Evolutionary conservation across 1,140 invertebrate genomes (phyloP), one percentile per base, ranked within the genome.

Genomic region (Zophobas morio): DNA sequence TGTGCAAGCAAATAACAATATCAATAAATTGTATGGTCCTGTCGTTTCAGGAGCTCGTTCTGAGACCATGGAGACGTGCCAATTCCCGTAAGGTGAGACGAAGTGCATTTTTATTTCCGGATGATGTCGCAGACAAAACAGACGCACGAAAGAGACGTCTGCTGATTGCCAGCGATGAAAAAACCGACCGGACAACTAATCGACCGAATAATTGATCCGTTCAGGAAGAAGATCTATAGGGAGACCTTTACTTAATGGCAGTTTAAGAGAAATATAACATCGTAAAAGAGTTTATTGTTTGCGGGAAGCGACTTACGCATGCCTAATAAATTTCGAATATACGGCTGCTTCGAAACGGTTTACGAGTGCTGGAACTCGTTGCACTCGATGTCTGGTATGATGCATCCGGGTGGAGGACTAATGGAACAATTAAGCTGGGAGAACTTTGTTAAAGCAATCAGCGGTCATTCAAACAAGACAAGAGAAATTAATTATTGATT

Each of bases 221-320:
- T 34, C 57, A 40, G 35, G 54, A 57, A 35, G 54, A 57, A 57
- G 20, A 5, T 6, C 32, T 46, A 57, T 1, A 33, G 35, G n/a
- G 37, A 66, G 42, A 20, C 37, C 60, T 42, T 66, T 39, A 42
- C 39, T 36, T 66, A 42, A 66, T 66, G 39, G 60, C 60, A 66
- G 32, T 66, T 66, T 42, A 42, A 42, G 60, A 42, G 60, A 66
- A 66, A 66, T 66, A 66, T 42, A 42, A 36, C 39, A 66, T 66
- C 60, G 60, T 66, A 66, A 66, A 66, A 39, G 39, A 66, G 60
- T 66, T 66, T 66, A 66, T 66, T 66, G 60, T 66, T 66, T 66
- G 42, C 60, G 60, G 60, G 60, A 66, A 66, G 60, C 60, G 33
- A 66, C 6, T 66, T 66, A 66, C 42, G 33, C 60, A 66, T 66